Evolutionary conservation across 1,140 invertebrate genomes (phyloP).

Genomic region (Bemisia tabaci): DNA sequence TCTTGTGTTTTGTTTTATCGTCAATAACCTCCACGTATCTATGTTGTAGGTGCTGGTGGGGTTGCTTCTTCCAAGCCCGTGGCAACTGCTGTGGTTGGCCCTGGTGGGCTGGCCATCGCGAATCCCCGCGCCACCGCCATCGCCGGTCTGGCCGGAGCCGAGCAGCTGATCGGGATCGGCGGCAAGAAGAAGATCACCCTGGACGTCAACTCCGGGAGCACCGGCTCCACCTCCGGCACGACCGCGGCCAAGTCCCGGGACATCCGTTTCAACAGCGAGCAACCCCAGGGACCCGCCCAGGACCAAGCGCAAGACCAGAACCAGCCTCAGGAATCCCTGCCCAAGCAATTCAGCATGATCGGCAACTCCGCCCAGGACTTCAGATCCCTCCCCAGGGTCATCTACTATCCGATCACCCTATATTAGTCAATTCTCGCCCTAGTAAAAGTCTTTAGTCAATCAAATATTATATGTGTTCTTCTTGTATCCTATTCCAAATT

Average conservation of each 20-base stretch:
- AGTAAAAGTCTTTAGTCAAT: background rate
- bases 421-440: background rate
- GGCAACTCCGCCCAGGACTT: background rate
- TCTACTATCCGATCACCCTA: background rate
- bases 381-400: background rate
- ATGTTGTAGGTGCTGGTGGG: slow-evolving; percentile 35
- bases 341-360: background rate
- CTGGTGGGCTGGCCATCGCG: slow-evolving; percentile 47
- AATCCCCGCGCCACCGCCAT: slow-evolving; percentile 52
- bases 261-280: background rate
- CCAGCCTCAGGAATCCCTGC: background rate
- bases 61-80: slow-evolving; percentile 50
- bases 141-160: slow-evolving; percentile 38
- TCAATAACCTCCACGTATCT: too few species aligned
- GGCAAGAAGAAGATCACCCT: slow-evolving; percentile 8
- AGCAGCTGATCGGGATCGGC: slow-evolving; percentile 17
- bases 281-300: background rate
- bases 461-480: too few species aligned
- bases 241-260: background rate
- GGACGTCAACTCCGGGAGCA: background rate
- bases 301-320: too few species aligned
- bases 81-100: slow-evolving; percentile 48
- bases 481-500: too few species aligned
- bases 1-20: too few species aligned
- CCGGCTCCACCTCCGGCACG: too few species aligned